Percentiles rank a stretch among this genome's conserved stretches.
Evolutionary conservation across 2,113 vertebrate genomes (phyloP).

Genomic region (Sebastes fasciatus): DNA sequence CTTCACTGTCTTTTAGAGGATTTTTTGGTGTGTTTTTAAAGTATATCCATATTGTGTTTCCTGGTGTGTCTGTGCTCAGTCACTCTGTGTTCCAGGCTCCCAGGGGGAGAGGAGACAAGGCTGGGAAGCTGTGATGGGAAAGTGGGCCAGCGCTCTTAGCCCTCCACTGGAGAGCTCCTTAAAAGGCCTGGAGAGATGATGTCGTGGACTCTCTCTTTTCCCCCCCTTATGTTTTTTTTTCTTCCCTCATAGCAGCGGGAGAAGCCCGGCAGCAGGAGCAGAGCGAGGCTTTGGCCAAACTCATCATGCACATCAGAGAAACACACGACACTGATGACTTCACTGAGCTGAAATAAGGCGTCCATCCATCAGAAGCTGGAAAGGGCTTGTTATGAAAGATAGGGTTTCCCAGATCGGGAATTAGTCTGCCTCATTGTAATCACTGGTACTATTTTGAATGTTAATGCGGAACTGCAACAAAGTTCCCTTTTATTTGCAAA

Average conservation of each 20-base stretch:
- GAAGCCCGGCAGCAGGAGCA: constrained; percentile 64
- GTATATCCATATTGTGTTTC: constrained; percentile 43
- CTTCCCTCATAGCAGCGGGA: constrained; percentile 42
- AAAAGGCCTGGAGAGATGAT: constrained; percentile 86
- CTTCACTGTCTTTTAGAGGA: background rate
- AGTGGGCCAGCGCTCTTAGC: constrained; percentile 80
- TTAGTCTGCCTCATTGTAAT: constrained; percentile 9
- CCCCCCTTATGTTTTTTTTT: constrained; percentile 32
- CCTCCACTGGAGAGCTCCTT: constrained; percentile 85
- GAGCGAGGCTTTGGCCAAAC: constrained; percentile 66
- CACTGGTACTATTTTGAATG: background rate
- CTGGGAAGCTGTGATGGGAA: constrained; percentile 79
- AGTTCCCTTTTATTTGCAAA: constrained; percentile 50
- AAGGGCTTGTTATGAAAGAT: constrained; percentile 53
- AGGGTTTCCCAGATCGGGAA: constrained; percentile 46
- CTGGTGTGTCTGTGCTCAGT: constrained; percentile 46
- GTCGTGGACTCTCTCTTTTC: constrained; percentile 74
- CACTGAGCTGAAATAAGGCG: constrained; percentile 64
- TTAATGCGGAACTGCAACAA: constrained; percentile 15
- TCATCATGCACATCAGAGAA: constrained; percentile 76
- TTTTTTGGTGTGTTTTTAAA: constrained; percentile 17
- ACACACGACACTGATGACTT: constrained; percentile 76
- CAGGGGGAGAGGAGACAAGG: constrained; percentile 61
- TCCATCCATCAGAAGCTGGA: constrained; percentile 62
- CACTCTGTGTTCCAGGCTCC: constrained; percentile 62